Conservation (phyloP, 2,113 vertebrate species). For the Murina feae region DNA sequence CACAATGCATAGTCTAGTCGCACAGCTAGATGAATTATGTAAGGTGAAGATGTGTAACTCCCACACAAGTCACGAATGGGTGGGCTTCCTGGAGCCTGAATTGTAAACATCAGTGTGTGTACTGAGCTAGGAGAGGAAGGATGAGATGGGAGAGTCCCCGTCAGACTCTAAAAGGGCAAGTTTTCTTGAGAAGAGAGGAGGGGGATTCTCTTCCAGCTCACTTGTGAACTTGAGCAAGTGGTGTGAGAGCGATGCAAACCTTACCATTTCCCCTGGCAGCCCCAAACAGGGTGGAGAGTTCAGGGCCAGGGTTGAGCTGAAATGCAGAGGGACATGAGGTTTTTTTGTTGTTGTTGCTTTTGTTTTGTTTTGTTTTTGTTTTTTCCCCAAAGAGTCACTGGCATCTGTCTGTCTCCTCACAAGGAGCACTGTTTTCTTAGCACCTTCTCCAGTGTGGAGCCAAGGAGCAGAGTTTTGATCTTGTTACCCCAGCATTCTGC, state of each 20-base stretch:
- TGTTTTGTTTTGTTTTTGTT: background rate
- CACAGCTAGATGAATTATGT: background rate
- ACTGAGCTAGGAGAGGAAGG: background rate
- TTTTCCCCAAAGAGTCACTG: background rate
- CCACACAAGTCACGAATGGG: background rate
- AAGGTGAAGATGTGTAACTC: background rate
- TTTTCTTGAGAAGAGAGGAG: background rate
- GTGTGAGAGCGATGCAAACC: background rate
- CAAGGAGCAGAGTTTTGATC: too few relatives aligned
- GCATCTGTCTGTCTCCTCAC: background rate
- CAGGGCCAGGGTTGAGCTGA: background rate
- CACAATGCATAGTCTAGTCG: accelerated
- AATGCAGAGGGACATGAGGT: background rate
- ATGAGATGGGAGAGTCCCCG: background rate
- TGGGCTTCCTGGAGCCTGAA: background rate
- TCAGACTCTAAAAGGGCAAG: background rate
- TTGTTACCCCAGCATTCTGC: background rate
- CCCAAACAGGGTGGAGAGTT: background rate
- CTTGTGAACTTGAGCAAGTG: background rate
- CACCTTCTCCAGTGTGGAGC: background rate
- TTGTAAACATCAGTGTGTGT: background rate
- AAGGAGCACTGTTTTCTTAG: background rate
- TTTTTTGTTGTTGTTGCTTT: too few relatives aligned
- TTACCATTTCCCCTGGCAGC: accelerated
- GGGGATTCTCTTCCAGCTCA: background rate